phyloP scores from a whole-genome alignment of 2,797 vertebrate species.

The Acanthurus lineatus region DNA sequence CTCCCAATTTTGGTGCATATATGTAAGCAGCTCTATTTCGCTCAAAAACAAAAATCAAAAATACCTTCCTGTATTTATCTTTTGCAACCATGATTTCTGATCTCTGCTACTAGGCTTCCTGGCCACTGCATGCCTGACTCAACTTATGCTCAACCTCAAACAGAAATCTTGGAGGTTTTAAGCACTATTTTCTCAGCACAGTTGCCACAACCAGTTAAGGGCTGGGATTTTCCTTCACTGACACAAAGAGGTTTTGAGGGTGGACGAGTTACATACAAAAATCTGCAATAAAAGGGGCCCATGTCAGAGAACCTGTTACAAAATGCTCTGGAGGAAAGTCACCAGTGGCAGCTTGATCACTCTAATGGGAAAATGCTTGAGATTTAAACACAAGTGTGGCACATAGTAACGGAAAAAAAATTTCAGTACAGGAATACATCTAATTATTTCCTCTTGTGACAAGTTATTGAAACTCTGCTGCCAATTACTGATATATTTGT shows the following conservation, averaged over 20 bases:
- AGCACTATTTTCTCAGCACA: conserved; percentile 23
- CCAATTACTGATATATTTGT: too few species aligned
- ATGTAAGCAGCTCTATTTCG: conserved; percentile 15
- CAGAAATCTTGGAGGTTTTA: conserved; percentile 16
- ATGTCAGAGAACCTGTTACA: neutral
- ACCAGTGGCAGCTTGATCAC: neutral
- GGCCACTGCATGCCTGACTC: conserved; percentile 42
- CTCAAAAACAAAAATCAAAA: conserved; percentile 28
- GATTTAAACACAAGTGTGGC: neutral
- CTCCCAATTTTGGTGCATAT: neutral
- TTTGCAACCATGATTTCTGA: conserved; percentile 9
- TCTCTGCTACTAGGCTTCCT: conserved; percentile 9
- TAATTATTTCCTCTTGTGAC: too few species aligned
- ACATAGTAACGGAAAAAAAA: too few species aligned
- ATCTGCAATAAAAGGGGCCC: neutral
- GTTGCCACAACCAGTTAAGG: neutral
- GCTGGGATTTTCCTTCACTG: neutral
- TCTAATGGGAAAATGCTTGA: neutral
- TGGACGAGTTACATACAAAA: neutral
- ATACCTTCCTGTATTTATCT: conserved; percentile 7
- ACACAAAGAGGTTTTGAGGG: neutral
- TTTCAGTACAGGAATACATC: too few species aligned
- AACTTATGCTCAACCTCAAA: conserved; percentile 20
- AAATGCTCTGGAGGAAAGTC: neutral
- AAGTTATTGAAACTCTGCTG: too few species aligned